Conservation (phyloP, 2,113 vertebrate genomes). For the Montifringilla adamsi region DNA sequence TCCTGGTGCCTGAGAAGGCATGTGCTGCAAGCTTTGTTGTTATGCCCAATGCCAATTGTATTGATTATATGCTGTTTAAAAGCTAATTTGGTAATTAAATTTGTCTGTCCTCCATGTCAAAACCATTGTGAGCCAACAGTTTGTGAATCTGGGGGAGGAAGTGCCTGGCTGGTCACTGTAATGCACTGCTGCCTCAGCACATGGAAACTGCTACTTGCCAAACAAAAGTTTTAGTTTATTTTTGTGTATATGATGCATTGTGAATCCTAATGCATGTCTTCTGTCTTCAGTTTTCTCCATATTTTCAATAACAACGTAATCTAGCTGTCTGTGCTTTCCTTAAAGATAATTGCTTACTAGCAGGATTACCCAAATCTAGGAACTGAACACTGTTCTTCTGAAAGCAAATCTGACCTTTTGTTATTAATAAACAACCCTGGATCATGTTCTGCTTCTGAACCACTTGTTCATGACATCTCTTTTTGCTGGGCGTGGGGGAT, state of each 20-base stretch:
- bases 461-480: neutral
- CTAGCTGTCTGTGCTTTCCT: neutral
- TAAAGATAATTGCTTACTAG: neutral
- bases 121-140: neutral
- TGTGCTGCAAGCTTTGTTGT: neutral
- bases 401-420: neutral
- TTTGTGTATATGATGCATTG: neutral
- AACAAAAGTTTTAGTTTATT: neutral
- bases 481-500: neutral
- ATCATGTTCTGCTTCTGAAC: neutral
- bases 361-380: neutral
- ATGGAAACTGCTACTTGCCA: neutral
- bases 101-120: neutral
- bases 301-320: neutral
- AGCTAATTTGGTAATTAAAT: conserved; percentile 25
- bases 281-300: neutral
- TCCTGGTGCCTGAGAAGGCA: neutral
- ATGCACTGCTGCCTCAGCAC: neutral
- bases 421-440: neutral
- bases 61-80: conserved; percentile 5
- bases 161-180: neutral
- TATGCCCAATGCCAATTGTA: neutral
- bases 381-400: neutral
- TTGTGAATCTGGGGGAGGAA: neutral
- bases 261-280: neutral